A percentile compares a stretch with the other conserved stretches of the same genome.
Conservation (phyloP, 1,140 invertebrate species). For the Lepidurus arcticus region DNA sequence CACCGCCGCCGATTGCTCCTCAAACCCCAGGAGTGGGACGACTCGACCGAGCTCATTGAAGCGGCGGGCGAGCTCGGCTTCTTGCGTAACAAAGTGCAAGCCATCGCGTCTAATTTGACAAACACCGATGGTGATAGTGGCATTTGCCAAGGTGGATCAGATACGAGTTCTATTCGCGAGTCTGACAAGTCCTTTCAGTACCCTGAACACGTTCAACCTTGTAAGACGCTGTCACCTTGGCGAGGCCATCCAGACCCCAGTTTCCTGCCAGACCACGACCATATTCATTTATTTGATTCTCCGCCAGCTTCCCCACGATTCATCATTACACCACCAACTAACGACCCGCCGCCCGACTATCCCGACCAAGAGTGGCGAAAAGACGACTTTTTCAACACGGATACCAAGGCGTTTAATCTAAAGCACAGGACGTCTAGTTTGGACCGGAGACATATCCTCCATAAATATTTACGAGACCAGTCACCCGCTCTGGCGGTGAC, state of each 20-base stretch:
- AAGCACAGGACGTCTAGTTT: background rate
- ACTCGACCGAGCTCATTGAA: background rate
- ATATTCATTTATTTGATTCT: background rate
- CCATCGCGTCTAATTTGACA: slow-evolving; percentile 2
- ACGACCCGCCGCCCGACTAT: background rate
- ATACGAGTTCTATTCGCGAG: slow-evolving; percentile 30
- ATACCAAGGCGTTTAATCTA: background rate
- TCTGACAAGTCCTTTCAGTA: background rate
- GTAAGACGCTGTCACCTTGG: slow-evolving; percentile 30
- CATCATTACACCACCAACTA: background rate
- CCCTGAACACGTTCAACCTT: slow-evolving; percentile 30
- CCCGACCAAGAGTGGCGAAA: background rate
- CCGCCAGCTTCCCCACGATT: background rate
- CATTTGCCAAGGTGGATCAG: slow-evolving; percentile 30
- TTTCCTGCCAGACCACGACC: background rate
- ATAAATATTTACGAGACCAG: slow-evolving; percentile 22
- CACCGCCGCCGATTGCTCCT: slow-evolving; percentile 47
- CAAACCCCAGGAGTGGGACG: background rate
- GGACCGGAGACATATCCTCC: background rate
- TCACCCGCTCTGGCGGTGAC: background rate
- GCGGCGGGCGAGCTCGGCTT: slow-evolving; percentile 12
- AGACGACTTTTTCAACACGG: background rate
- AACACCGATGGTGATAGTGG: slow-evolving; percentile 29
- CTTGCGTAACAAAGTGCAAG: slow-evolving; percentile 10
- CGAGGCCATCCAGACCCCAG: slow-evolving; percentile 12